These are phyloP conservation scores for pig (Sus scrofa) DNA, from an alignment of 2,113 vertebrate species.

Conservation along the genomic window T2T-Sscrofa CM000817.6:162578501-162579000, in stretches of 20 bases:
- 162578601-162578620: background rate
- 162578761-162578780: background rate
- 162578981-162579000: background rate
- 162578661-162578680: background rate
- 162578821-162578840: background rate
- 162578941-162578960: background rate
- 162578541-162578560: background rate
- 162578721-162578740: background rate
- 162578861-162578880: background rate
- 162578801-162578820: background rate
- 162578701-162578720: background rate
- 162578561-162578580: background rate
- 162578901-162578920: background rate
- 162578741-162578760: background rate
- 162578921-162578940: background rate
- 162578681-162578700: background rate
- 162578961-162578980: background rate
- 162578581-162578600: background rate
- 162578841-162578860: background rate
- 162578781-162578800: background rate
- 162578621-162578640: background rate
- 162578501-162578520: background rate
- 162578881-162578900: background rate
- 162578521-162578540: background rate
- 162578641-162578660: background rate